phyloP scores from a whole-genome alignment of 2,113 vertebrate genomes.

The Myanophis thanlyinensis region DNA sequence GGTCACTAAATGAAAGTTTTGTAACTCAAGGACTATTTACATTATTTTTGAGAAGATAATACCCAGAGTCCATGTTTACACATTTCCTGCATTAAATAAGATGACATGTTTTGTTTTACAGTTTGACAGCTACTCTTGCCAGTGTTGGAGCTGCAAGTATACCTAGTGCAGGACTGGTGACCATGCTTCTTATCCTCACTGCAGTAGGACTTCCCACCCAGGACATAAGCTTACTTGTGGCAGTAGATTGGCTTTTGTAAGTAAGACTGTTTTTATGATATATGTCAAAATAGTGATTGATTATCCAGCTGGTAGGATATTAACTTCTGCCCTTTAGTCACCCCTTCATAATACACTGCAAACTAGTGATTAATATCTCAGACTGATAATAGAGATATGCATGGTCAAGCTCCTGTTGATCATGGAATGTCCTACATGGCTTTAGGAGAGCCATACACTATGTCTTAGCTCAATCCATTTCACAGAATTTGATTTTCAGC shows the following conservation, averaged over 20 bases:
- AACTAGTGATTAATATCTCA: background rate
- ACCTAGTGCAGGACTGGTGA: constrained; percentile 95
- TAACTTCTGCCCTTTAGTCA: background rate
- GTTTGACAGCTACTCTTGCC: constrained; percentile 94
- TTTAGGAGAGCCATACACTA: background rate
- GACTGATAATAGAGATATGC: background rate
- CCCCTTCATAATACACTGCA: background rate
- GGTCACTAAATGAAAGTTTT: too few relatives aligned
- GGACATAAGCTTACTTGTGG: constrained; percentile 97
- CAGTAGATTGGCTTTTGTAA: constrained; percentile 99
- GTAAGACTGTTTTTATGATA: constrained; percentile 55
- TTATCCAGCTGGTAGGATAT: background rate
- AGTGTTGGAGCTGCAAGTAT: constrained; percentile 97
- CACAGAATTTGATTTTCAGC: background rate
- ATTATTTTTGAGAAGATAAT: background rate
- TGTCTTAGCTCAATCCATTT: background rate
- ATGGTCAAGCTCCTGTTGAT: background rate
- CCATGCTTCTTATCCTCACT: constrained; percentile 97
- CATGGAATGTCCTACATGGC: background rate
- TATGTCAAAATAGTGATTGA: background rate
- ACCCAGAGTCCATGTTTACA: background rate
- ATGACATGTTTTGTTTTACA: constrained; percentile 59
- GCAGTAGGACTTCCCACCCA: constrained; percentile 96
- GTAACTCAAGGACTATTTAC: too few relatives aligned
- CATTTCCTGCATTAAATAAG: background rate